Conservation (phyloP, 2,888 invertebrate genomes). For the Anoncus sp. region DNA sequence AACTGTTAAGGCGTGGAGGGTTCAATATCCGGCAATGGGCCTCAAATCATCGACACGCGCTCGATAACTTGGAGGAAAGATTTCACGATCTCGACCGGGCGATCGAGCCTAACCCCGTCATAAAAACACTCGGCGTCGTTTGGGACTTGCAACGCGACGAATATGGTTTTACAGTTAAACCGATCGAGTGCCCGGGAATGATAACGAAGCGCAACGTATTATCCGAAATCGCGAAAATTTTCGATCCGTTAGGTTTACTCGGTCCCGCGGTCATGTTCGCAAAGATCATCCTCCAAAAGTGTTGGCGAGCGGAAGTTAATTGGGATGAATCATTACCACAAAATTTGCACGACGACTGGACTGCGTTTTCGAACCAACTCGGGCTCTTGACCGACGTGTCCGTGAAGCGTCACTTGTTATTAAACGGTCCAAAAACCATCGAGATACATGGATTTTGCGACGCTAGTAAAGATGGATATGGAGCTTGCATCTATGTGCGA, state of each 20-base stretch:
- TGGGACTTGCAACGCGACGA: constrained; percentile 54
- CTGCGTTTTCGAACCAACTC: constrained; percentile 15
- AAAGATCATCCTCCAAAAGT: constrained; percentile 53
- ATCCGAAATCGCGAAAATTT: constrained; percentile 59
- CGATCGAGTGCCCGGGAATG: constrained; percentile 20
- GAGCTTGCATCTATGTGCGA: constrained; percentile 64
- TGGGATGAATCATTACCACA: constrained; percentile 56
- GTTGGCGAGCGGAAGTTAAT: constrained; percentile 47
- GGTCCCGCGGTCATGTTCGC: constrained; percentile 54
- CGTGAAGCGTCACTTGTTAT: constrained; percentile 17
- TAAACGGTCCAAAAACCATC: constrained; percentile 19
- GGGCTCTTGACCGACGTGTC: constrained; percentile 30
- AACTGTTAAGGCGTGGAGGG: constrained; percentile 69
- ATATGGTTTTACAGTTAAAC: constrained; percentile 39
- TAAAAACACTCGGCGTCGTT: constrained; percentile 54
- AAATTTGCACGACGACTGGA: constrained; percentile 34
- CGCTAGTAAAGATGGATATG: constrained; percentile 62
- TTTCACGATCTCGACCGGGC: constrained; percentile 35
- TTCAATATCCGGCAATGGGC: constrained; percentile 73
- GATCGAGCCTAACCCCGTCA: constrained; percentile 28
- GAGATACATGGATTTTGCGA: constrained; percentile 68
- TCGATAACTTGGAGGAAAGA: constrained; percentile 52
- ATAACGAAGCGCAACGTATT: constrained; percentile 55
- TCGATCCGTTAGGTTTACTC: constrained; percentile 58
- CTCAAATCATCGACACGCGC: constrained; percentile 57